These are phyloP conservation scores for Pecten maximus DNA, from an alignment of 2,888 invertebrate species.

Conservation along the genomic window DNA sequence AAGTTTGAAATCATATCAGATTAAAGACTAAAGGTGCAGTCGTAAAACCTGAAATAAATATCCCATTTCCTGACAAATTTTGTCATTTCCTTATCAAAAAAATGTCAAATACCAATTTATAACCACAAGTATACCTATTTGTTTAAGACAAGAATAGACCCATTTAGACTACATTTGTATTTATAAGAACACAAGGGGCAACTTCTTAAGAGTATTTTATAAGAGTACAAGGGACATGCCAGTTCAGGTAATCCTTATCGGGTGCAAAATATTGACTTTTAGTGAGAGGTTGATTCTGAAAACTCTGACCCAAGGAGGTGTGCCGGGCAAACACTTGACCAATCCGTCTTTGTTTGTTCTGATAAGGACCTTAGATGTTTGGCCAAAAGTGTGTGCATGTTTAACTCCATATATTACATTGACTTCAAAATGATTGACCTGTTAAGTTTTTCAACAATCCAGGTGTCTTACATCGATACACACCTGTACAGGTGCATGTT, in stretches of 20 bases:
- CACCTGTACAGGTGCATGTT: conserved; percentile 15
- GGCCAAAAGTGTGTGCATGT: conserved; percentile 22
- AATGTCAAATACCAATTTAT: conserved; percentile 7
- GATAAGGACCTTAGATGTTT: background rate
- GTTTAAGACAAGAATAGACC: background rate
- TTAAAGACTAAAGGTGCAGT: background rate
- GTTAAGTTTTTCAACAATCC: conserved; percentile 16
- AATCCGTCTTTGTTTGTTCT: background rate
- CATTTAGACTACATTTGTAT: conserved; percentile 23
- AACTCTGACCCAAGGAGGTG: conserved; percentile 28
- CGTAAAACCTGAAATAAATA: background rate
- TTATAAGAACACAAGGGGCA: conserved; percentile 33
- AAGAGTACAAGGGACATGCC: background rate
- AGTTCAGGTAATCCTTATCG: conserved; percentile 33
- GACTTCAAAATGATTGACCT: conserved; percentile 26
- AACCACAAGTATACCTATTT: conserved; percentile 19
- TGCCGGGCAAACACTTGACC: conserved; percentile 8
- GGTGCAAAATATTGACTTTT: conserved; percentile 35
- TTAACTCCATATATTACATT: background rate
- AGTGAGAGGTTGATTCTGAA: conserved; percentile 8
- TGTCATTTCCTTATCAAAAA: conserved; percentile 31
- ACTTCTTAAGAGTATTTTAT: conserved; percentile 16
- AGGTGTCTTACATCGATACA: background rate
- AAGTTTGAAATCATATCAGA: conserved; percentile 20
- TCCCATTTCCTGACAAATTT: conserved; percentile 30